A percentile compares a stretch with the other conserved stretches of the same genome.
These are phyloP conservation scores for Parotia lawesii DNA, from an alignment of 2,113 vertebrate species.

Conservation along the genomic window DNA sequence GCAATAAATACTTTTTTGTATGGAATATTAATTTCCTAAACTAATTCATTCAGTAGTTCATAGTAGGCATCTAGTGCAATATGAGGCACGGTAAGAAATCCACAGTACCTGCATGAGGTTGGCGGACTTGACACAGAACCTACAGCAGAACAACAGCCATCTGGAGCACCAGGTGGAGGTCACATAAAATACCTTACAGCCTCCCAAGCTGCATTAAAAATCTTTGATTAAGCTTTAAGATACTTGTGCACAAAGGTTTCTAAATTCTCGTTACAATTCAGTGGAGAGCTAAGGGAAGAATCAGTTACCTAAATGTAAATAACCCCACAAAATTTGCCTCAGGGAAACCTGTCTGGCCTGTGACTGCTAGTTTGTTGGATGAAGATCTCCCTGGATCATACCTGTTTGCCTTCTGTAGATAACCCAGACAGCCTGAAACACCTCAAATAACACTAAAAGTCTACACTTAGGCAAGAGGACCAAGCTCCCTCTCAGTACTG, in stretches of 20 bases:
- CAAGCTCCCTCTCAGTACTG: not conserved
- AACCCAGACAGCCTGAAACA: not conserved
- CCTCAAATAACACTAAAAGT: not conserved
- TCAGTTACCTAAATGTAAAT: not conserved
- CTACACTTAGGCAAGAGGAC: not conserved
- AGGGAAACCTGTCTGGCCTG: not conserved
- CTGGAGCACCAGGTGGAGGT: not conserved
- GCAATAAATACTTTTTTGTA: not conserved
- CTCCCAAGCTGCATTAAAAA: not conserved
- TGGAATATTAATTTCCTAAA: not conserved
- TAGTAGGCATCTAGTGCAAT: not conserved
- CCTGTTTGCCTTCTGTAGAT: not conserved
- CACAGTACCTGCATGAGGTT: not conserved
- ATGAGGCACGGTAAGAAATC: not conserved
- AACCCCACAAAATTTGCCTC: not conserved
- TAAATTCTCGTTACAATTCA: not conserved
- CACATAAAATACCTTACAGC: not conserved
- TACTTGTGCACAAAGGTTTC: not conserved
- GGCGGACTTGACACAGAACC: not conserved
- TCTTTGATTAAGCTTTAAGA: not conserved
- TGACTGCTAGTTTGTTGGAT: not conserved
- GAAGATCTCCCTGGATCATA: not conserved
- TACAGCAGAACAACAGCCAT: not conserved
- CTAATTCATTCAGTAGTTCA: not conserved
- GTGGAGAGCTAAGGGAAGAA: not conserved